Percentiles rank a stretch among this genome's conserved stretches.
phyloP scores from a whole-genome alignment of 2,888 invertebrate genomes.

The Yponomeuta cagnagella region DNA sequence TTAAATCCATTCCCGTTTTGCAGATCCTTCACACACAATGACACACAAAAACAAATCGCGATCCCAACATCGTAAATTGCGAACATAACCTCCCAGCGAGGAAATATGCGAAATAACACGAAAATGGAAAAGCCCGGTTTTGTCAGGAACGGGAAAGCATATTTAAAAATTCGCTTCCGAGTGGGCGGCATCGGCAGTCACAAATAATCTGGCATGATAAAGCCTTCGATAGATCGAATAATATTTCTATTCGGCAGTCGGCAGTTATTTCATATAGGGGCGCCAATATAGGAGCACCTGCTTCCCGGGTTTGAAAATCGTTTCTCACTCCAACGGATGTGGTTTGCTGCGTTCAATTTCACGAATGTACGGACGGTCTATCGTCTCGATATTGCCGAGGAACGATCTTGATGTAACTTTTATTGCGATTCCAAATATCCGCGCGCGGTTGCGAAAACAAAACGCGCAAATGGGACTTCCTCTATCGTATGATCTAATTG shows the following conservation, averaged over 20 bases:
- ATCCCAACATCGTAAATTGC: not conserved
- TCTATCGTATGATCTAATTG: too few relatives aligned
- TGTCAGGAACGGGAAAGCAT: slow-evolving; percentile 11
- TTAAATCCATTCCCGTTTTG: too few relatives aligned
- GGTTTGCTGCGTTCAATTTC: slow-evolving; percentile 35
- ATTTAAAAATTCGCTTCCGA: slow-evolving; percentile 9
- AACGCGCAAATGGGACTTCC: not conserved
- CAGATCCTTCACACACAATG: too few relatives aligned
- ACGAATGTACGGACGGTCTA: slow-evolving; percentile 19
- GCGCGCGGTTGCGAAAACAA: not conserved
- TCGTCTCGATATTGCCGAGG: slow-evolving; percentile 8
- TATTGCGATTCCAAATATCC: not conserved
- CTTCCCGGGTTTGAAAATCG: slow-evolving; percentile 33
- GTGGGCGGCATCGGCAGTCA: slow-evolving; percentile 17
- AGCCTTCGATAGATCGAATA: slow-evolving; percentile 41
- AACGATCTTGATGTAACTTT: slow-evolving; percentile 7
- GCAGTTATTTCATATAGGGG: slow-evolving; percentile 39
- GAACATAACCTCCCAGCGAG: not conserved
- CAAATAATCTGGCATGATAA: slow-evolving; percentile 38
- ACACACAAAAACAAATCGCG: too few relatives aligned
- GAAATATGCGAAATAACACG: slow-evolving; percentile 1
- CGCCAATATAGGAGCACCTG: slow-evolving; percentile 38
- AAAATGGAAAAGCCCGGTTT: slow-evolving; percentile 4
- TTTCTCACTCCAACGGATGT: slow-evolving; percentile 27
- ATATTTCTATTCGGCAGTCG: slow-evolving; percentile 43